phyloP scores from a whole-genome alignment of 2,888 invertebrate species.

The Lymantria dispar region DNA sequence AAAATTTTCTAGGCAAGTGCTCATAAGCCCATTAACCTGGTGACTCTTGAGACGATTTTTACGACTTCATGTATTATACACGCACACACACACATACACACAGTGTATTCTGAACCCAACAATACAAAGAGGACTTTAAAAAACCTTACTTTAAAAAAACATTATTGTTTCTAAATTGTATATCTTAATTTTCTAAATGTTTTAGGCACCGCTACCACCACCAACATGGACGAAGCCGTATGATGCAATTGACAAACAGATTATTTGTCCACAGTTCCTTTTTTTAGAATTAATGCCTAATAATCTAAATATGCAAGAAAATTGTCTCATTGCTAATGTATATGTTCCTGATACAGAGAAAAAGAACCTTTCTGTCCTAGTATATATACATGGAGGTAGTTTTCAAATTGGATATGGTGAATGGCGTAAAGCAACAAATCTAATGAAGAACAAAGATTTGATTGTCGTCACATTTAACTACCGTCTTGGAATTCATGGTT shows the following conservation, averaged over 20 bases:
- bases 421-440: conserved; percentile 20
- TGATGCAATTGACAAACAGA: conserved; percentile 12
- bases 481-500: conserved; percentile 37
- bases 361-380: conserved; percentile 42
- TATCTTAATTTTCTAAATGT: not conserved
- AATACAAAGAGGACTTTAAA: no score
- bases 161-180: no score
- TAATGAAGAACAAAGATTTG: conserved; percentile 33
- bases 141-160: no score
- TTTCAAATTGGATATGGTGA: conserved; percentile 39
- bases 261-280: conserved; percentile 14
- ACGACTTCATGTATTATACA: no score
- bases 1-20: no score
- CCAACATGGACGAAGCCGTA: conserved; percentile 15
- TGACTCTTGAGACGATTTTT: no score
- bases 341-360: conserved; percentile 34
- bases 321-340: conserved; percentile 40
- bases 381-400: conserved; percentile 57
- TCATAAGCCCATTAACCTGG: no score
- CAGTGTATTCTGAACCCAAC: no score
- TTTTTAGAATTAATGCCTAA: not conserved
- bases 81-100: no score
- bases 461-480: conserved; percentile 42
- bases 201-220: conserved; percentile 15
- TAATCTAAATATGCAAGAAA: conserved; percentile 21